These are phyloP conservation scores for Megalops atlanticus DNA, from an alignment of 2,113 vertebrate species.

Conservation along the genomic window DNA sequence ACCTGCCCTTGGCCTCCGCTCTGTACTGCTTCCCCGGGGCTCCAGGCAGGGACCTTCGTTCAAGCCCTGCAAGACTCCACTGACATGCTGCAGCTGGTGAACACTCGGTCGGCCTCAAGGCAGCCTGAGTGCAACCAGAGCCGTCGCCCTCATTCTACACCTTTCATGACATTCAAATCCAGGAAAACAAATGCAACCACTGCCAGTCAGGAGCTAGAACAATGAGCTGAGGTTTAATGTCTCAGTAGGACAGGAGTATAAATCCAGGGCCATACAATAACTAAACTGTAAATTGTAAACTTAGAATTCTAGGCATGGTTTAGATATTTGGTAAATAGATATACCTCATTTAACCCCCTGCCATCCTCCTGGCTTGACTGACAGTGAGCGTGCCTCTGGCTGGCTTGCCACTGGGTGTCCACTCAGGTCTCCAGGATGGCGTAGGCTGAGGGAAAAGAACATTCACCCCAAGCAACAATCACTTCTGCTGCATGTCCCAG, in stretches of 20 bases:
- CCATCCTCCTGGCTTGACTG: neutral
- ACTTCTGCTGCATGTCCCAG: neutral
- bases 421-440: neutral
- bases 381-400: neutral
- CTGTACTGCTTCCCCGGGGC: neutral
- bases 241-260: no score
- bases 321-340: no score
- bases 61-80: neutral
- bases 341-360: no score
- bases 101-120: neutral
- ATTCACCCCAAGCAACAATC: neutral
- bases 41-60: neutral
- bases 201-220: no score
- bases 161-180: no score
- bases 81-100: neutral
- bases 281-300: no score
- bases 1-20: no score
- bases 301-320: no score
- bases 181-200: no score
- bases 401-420: neutral
- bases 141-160: no score
- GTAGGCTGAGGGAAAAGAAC: neutral
- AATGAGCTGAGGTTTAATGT: no score
- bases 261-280: no score
- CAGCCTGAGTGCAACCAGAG: neutral